Evolutionary conservation across 2,113 vertebrate genomes (phyloP).

Genomic region (Nesospiza acunhae): DNA sequence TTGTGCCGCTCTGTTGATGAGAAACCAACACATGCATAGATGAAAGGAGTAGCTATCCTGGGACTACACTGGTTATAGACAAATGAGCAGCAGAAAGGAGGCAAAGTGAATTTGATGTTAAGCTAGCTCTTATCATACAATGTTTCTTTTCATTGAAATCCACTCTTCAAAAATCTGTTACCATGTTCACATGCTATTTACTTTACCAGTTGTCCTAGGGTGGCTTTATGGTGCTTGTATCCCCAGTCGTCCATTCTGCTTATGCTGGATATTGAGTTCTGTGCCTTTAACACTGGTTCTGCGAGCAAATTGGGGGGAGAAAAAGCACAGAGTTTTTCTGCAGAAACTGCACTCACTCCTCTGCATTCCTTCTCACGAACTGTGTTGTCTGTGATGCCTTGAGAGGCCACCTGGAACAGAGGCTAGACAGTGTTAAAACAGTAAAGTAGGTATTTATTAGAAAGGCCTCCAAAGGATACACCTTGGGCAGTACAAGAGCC

Average conservation of each 20-base stretch:
- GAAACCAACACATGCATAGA: not conserved
- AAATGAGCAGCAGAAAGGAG: not conserved
- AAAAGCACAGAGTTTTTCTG: fast-evolving
- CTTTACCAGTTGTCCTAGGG: not conserved
- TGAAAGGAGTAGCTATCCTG: not conserved
- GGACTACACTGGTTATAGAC: not conserved
- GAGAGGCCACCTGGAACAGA: not conserved
- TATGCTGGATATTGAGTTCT: too few species aligned
- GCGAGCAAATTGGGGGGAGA: fast-evolving
- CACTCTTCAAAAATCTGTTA: not conserved
- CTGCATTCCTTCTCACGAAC: fast-evolving
- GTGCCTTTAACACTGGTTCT: not conserved
- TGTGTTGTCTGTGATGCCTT: not conserved
- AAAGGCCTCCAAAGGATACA: not conserved
- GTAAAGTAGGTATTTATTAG: not conserved
- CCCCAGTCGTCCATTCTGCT: not conserved
- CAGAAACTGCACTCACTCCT: not conserved
- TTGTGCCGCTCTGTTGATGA: not conserved
- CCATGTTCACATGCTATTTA: not conserved
- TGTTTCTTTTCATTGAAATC: not conserved
- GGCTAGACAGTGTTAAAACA: not conserved
- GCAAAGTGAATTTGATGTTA: not conserved
- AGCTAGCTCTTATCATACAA: not conserved
- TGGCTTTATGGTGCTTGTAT: not conserved
- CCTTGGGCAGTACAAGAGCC: too few species aligned